Evolutionary conservation across 1,140 invertebrate species (phyloP).

Genomic region (Amyelois transitella): DNA sequence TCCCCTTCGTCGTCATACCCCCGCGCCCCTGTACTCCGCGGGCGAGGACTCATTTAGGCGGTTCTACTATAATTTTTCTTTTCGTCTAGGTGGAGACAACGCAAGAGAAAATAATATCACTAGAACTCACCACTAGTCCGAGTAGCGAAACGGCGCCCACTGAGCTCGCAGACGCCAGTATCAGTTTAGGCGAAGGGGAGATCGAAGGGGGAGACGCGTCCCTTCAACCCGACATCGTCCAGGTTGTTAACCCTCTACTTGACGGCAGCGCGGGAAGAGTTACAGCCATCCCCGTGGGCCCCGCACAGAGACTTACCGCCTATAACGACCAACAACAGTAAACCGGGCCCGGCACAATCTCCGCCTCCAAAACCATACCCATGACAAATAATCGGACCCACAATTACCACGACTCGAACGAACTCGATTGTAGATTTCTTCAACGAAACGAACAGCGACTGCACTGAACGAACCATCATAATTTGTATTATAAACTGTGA

Average conservation of each 20-base stretch:
- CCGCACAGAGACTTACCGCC: conserved; percentile 45
- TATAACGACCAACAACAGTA: conserved; percentile 40
- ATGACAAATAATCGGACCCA: conserved; percentile 25
- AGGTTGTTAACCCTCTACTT: conserved; percentile 69
- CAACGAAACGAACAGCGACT: conserved; percentile 45
- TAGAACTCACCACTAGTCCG: conserved; percentile 83
- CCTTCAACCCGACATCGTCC: conserved; percentile 69
- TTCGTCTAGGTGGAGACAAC: conserved; percentile 86
- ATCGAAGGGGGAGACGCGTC: conserved; percentile 68
- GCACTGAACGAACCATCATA: conserved; percentile 45
- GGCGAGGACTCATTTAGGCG: too few relatives aligned
- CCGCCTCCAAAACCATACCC: conserved; percentile 13
- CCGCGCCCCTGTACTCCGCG: too few relatives aligned
- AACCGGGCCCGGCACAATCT: background rate
- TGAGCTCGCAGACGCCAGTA: conserved; percentile 59
- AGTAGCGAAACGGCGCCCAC: conserved; percentile 75
- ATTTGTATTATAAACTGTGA: conserved; percentile 69
- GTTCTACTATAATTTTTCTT: background rate
- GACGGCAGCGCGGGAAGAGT: conserved; percentile 63
- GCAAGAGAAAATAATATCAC: conserved; percentile 90
- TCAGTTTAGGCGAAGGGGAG: conserved; percentile 63
- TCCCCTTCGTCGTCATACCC: too few relatives aligned
- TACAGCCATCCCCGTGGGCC: conserved; percentile 67
- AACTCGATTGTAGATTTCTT: conserved; percentile 67
- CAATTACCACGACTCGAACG: conserved; percentile 19